Conservation (phyloP, 2,113 vertebrate genomes). For the Pterophyllum scalare region DNA sequence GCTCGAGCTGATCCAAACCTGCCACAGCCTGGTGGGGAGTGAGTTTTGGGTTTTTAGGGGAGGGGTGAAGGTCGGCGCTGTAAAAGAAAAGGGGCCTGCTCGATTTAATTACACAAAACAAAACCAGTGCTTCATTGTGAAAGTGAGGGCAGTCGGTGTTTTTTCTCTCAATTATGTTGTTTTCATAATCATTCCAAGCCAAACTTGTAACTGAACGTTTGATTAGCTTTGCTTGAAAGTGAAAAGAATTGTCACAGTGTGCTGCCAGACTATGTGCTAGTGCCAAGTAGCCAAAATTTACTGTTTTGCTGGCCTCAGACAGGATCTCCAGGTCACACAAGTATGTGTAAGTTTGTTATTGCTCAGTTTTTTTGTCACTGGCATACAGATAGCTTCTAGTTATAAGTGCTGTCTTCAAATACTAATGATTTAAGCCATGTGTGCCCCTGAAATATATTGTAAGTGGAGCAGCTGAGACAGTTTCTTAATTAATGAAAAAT, state of each 20-base stretch:
- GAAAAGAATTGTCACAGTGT: constrained; percentile 4
- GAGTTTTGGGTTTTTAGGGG: not conserved
- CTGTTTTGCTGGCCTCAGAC: not conserved
- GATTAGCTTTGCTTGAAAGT: not conserved
- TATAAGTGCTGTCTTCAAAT: not conserved
- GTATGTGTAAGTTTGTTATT: constrained; percentile 3
- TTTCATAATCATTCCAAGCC: not conserved
- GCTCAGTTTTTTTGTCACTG: constrained; percentile 2
- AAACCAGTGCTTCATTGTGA: not conserved
- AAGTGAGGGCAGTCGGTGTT: too few species aligned
- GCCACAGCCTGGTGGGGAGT: not conserved
- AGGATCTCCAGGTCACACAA: not conserved
- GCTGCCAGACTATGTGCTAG: not conserved
- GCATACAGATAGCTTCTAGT: not conserved
- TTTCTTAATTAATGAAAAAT: not conserved
- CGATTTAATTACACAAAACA: not conserved
- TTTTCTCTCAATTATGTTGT: not conserved
- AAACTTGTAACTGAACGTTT: not conserved
- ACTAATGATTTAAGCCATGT: not conserved
- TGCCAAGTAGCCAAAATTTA: constrained; percentile 3
- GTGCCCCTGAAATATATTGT: not conserved
- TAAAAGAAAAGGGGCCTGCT: not conserved
- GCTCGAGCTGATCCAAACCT: not conserved
- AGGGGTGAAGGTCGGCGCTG: not conserved
- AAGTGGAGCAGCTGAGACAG: not conserved